Percentiles rank a stretch among this genome's conserved stretches.
These are phyloP conservation scores for Melieria picta DNA, from an alignment of 2,888 invertebrate species.

Conservation along the genomic window DNA sequence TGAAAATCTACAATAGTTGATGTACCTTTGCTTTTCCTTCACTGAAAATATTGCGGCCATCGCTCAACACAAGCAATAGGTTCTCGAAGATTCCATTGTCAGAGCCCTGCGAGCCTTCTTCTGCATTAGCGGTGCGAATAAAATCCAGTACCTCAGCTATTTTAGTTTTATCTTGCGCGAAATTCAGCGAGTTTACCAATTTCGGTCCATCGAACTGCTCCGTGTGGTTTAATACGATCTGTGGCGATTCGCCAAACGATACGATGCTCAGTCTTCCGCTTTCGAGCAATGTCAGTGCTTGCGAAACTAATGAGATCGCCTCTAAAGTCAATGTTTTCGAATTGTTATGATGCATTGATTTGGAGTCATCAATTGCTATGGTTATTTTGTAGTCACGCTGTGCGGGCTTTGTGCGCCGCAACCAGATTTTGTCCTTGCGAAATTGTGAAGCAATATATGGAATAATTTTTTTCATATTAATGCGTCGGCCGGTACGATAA, in stretches of 20 bases:
- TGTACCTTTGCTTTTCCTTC: slow-evolving; percentile 82
- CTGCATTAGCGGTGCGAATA: slow-evolving; percentile 74
- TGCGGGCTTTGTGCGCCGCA: slow-evolving; percentile 93
- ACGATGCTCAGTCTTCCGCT: slow-evolving; percentile 92
- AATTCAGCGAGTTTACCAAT: slow-evolving; percentile 82
- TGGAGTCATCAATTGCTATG: slow-evolving; percentile 96
- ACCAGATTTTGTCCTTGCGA: slow-evolving; percentile 99
- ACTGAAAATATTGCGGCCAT: slow-evolving; percentile 92
- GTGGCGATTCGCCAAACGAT: slow-evolving; percentile 87
- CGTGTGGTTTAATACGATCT: slow-evolving; percentile 90
- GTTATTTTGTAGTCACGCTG: slow-evolving; percentile 96
- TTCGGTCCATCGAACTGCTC: slow-evolving; percentile 84
- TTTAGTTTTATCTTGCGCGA: slow-evolving; percentile 89
- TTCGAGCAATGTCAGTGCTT: slow-evolving; percentile 91
- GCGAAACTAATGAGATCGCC: slow-evolving; percentile 89
- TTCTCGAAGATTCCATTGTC: slow-evolving; percentile 66
- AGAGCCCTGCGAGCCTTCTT: slow-evolving; percentile 63
- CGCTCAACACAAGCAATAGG: slow-evolving; percentile 91
- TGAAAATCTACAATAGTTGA: not conserved
- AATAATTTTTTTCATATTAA: slow-evolving; percentile 97
- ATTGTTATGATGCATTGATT: slow-evolving; percentile 87
- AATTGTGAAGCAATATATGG: slow-evolving; percentile 99
- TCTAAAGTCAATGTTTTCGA: slow-evolving; percentile 94
- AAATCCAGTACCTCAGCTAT: slow-evolving; percentile 85
- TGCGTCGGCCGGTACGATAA: slow-evolving; percentile 93